These are phyloP conservation scores for Protomyctophum bolini DNA, from an alignment of 2,113 vertebrate genomes.

Conservation along the genomic window DNA sequence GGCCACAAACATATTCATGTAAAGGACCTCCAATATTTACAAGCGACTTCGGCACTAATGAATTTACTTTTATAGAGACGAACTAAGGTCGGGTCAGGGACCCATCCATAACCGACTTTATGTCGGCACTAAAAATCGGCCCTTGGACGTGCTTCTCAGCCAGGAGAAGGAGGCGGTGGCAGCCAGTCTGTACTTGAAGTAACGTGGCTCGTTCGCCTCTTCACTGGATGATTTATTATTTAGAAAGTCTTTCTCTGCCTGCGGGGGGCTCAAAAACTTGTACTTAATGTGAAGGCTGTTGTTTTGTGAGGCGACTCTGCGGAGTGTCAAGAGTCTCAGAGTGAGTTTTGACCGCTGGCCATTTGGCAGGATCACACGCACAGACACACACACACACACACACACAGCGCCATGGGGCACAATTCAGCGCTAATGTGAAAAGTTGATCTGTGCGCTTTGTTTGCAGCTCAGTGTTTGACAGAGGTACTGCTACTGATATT, in stretches of 20 bases:
- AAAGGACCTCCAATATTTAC: too few species aligned
- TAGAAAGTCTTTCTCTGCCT: constrained; percentile 2
- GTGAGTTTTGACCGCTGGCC: not conserved
- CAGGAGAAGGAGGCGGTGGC: not conserved
- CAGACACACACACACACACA: not conserved
- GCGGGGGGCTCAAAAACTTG: not conserved
- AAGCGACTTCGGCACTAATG: too few species aligned
- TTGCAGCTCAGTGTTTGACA: not conserved
- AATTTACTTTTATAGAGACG: too few species aligned
- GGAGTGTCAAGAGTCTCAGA: not conserved
- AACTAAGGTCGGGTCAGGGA: too few species aligned
- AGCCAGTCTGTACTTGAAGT: constrained; percentile 2
- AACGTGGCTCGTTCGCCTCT: not conserved
- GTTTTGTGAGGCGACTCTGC: not conserved
- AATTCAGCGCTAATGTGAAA: constrained; percentile 1
- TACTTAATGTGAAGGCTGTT: not conserved
- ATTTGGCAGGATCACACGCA: not conserved
- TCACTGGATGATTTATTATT: constrained; percentile 2
- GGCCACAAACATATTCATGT: too few species aligned
- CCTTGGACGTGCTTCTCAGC: constrained; percentile 8
- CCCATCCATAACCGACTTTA: too few species aligned
- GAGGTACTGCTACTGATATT: not conserved
- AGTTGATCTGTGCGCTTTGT: not conserved
- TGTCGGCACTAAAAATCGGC: too few species aligned
- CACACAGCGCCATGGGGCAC: not conserved